phyloP scores from a whole-genome alignment of 2,797 vertebrate species.

The Coluber constrictor region DNA sequence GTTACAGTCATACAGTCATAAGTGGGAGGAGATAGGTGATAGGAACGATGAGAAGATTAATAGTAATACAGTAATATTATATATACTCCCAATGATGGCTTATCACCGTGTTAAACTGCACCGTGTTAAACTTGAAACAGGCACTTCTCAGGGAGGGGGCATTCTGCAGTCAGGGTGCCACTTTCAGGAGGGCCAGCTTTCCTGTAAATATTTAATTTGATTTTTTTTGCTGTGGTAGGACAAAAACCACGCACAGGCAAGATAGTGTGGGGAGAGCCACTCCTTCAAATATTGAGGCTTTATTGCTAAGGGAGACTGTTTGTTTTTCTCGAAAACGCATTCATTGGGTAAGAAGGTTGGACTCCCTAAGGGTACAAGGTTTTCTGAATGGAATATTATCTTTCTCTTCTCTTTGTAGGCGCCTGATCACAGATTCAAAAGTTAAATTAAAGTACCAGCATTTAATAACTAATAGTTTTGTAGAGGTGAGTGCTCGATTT shows the following conservation, averaged over 20 bases:
- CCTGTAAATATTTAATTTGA: neutral
- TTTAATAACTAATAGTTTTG: constrained; percentile 99
- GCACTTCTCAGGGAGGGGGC: no score
- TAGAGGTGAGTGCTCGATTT: constrained; percentile 88
- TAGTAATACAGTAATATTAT: no score
- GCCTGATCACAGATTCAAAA: constrained; percentile 99
- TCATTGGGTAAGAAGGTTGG: neutral
- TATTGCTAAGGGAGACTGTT: neutral
- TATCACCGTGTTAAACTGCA: no score
- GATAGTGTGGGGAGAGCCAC: neutral
- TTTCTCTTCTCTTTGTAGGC: constrained; percentile 77
- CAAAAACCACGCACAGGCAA: neutral
- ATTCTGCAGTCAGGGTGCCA: neutral
- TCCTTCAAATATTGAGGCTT: neutral
- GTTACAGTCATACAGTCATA: no score
- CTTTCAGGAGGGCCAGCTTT: neutral
- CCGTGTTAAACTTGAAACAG: no score
- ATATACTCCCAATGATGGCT: no score
- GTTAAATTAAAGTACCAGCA: constrained; percentile 99
- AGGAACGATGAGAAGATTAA: no score
- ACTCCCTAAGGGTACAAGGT: neutral
- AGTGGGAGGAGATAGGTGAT: no score
- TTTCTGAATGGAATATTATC: constrained; percentile 31
- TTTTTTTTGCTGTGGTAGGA: neutral
- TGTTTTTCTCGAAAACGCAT: neutral